These are phyloP conservation scores for Caranx ignobilis DNA, from an alignment of 2,113 vertebrate genomes.

Conservation along the genomic window DNA sequence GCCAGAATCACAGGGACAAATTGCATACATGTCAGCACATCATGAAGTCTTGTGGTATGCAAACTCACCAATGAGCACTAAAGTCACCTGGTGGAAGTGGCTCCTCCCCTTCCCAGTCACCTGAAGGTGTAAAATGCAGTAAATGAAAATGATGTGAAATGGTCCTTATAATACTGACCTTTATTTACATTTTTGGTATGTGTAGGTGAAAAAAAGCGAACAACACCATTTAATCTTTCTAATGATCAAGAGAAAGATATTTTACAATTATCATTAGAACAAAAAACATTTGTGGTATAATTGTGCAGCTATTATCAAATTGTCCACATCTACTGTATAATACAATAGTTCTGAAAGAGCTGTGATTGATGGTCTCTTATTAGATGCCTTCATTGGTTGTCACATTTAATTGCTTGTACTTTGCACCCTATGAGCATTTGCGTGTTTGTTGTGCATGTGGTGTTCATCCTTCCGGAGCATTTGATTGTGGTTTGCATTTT, in stretches of 20 bases:
- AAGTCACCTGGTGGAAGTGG: background rate
- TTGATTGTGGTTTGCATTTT: slow-evolving; percentile 72
- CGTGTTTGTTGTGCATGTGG: background rate
- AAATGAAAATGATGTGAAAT: slow-evolving; percentile 34
- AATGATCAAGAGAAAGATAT: background rate
- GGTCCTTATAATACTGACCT: background rate
- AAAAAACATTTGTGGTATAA: background rate
- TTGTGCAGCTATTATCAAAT: background rate
- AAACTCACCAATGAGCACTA: slow-evolving; percentile 46
- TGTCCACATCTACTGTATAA: background rate
- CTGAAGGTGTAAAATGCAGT: background rate
- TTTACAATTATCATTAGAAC: background rate
- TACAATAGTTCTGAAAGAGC: background rate
- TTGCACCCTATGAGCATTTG: background rate
- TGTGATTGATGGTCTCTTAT: background rate
- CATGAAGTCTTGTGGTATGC: slow-evolving; percentile 48
- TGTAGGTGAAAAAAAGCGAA: background rate
- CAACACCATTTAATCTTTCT: background rate
- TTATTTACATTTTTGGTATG: slow-evolving; percentile 33
- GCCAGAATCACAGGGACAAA: background rate
- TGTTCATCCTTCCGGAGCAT: slow-evolving; percentile 57
- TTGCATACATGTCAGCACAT: slow-evolving; percentile 10
- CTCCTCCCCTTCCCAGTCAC: slow-evolving; percentile 8
- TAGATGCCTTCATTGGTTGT: background rate
- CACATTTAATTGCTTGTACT: background rate